These are phyloP conservation scores for Troglohyphantes excavatus DNA, from an alignment of 2,888 invertebrate species.

Conservation along the genomic window DNA sequence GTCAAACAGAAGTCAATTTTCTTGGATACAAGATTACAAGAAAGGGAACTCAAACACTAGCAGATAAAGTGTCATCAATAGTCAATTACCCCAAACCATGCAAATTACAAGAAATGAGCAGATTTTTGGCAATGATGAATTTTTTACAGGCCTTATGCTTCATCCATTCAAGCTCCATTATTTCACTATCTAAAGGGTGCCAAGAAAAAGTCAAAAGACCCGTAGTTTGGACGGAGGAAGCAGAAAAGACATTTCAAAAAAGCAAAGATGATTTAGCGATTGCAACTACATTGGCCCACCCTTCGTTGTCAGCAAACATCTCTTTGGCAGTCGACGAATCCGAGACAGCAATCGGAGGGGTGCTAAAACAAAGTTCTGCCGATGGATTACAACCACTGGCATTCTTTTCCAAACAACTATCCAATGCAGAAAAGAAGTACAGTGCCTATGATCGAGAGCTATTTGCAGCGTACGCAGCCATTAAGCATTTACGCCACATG, in stretches of 20 bases:
- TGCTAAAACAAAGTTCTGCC: conserved; percentile 4
- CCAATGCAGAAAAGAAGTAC: conserved; percentile 31
- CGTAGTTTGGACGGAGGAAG: too few relatives aligned
- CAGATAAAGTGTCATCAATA: too few relatives aligned
- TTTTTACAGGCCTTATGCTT: too few relatives aligned
- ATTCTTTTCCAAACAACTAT: conserved; percentile 51
- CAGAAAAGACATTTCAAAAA: conserved; percentile 2
- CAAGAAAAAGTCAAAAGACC: too few relatives aligned
- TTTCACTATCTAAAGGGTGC: too few relatives aligned
- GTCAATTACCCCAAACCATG: too few relatives aligned
- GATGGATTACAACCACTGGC: conserved; percentile 78
- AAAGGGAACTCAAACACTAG: too few relatives aligned
- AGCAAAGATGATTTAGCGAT: not conserved
- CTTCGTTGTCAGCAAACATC: not conserved
- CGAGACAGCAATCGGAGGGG: not conserved
- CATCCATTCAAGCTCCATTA: too few relatives aligned
- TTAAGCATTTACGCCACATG: conserved; percentile 80
- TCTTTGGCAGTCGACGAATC: not conserved
- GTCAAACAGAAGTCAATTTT: too few relatives aligned
- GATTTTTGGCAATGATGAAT: too few relatives aligned
- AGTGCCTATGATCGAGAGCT: conserved; percentile 80
- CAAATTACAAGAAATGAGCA: too few relatives aligned
- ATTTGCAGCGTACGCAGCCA: conserved; percentile 80
- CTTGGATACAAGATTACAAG: too few relatives aligned
- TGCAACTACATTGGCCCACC: not conserved